Evolutionary conservation across 2,888 invertebrate species (phyloP), one percentile per base, ranked within the genome.

Genomic region (Tineola bisselliella): DNA sequence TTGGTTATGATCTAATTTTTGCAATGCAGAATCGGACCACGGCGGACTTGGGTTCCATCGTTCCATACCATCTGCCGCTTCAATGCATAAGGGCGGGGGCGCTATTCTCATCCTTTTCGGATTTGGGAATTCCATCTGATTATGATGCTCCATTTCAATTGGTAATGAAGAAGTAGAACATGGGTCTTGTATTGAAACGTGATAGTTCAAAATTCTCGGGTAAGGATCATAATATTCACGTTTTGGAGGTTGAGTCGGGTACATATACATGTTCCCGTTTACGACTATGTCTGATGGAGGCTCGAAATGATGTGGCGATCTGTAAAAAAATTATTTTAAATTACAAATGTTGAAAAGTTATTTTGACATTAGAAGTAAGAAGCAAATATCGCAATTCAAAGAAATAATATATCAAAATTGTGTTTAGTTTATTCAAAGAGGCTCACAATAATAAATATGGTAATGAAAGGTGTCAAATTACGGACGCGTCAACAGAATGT

Each of bases 31-130:
- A 70, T 95, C 95, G 0, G 94, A 94, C 94, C 95, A 95, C 0
- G 94, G 93, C 0, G 94, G 94, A 72, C 93, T 94, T 19, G 94
- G 94, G 78, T 93, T 94, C 94, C 94, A 94, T 63, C 94, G 91
- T 67, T 94, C 94, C 81, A 94, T 92, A 48, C 93, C 89, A 64
- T 94, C 94, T 19, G 93, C 91, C n/a, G 82, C 84, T 30, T 84
- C 87, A 25, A 79, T 61, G 19, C 74, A 70, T 1, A 78, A 65
- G 6, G 78, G 71, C 0, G 73, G 71, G 25, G 76, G 74, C 0
- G 76, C 73, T 12, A 82, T 63, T 0, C 84, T 74, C 83, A 82
- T 84, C 19, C 83, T 73, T 61, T 83, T 87, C 13, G 81, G 72
- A 43, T 72, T 75, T 8, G 79, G 84, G 63, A 81, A 87, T 62